Evolutionary conservation across 2,113 vertebrate species (phyloP), one percentile per base, ranked within the genome.

Genomic region (Saguinus imperator): DNA sequence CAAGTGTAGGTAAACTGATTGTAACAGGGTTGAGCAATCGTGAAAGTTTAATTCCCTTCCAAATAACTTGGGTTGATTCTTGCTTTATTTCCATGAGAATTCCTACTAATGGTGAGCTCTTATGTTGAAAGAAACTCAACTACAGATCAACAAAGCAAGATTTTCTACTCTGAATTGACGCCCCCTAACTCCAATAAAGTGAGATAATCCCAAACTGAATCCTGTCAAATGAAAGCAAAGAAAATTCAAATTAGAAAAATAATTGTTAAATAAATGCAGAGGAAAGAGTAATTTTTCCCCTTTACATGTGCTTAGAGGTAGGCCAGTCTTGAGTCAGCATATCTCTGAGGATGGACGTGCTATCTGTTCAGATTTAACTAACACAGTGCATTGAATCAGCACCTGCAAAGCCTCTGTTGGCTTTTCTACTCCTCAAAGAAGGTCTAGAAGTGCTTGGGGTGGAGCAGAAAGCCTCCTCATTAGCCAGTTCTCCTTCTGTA

Each of bases 41-140:
- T 83, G 95, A 72, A 84, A 77, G 68, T 83, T 77, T 87, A 73
- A 92, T 86, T 72, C 25, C 2, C 25, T 92, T 32, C 80, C 50
- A 61, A 37, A 77, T 45, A 89, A 82, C 35, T 85, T 89, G 14
- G 52, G n/a, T 35, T 20, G 16, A 85, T 11, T 61, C 27, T 37
- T n/a, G 40, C 16, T 32, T 91, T 66, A 72, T 93, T 96, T 86
- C 40, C 80, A 70, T 21, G 48, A 94, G 45, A 91, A 55, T 68
- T 89, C 21, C 32, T 32, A 8, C 2, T 23, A 27, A 82, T 4
- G 9, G 35, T 55, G 11, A 64, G 18, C 4, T 32, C 48, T 84
- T 75, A 40, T 1, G 7, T 79, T 91, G 66, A 70, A 95, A 90
- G 70, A 37, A 43, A 89, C 45, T 45, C 55, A 73, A 57, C 50